These are phyloP conservation scores for Pongo abelii DNA, from an alignment of 2,113 vertebrate species.

Conservation along the genomic window DNA sequence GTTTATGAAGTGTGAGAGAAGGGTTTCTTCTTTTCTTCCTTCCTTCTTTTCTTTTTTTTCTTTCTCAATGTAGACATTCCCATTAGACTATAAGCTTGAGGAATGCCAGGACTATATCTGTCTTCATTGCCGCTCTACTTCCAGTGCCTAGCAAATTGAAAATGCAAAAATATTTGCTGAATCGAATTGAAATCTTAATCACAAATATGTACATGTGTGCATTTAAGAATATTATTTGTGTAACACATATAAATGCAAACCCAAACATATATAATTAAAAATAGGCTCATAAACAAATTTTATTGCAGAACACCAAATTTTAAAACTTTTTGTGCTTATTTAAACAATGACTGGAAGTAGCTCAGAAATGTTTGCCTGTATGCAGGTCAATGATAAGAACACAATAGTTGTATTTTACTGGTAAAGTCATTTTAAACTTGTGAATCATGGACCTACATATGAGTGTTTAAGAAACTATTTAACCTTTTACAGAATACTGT, in stretches of 20 bases:
- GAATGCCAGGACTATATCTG: neutral
- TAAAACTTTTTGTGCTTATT: neutral
- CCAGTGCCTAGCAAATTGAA: neutral
- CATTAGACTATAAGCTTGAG: neutral
- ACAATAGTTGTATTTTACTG: neutral
- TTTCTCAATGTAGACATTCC: neutral
- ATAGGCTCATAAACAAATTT: neutral
- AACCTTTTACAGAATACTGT: neutral
- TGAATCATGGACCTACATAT: neutral
- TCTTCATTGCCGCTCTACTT: neutral
- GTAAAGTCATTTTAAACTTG: conserved; percentile 23
- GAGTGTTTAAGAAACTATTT: neutral
- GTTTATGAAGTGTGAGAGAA: neutral
- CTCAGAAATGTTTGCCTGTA: neutral
- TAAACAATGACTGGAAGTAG: neutral
- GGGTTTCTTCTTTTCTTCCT: neutral
- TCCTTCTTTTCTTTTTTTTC: neutral
- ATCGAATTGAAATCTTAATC: neutral
- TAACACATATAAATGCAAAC: neutral
- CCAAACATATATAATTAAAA: neutral
- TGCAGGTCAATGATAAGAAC: neutral
- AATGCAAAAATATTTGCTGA: neutral
- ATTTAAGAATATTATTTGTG: neutral
- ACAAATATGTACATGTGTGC: neutral
- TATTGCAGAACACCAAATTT: neutral